Evolutionary conservation across 2,888 invertebrate species (phyloP).

Genomic region (Vesta saturnalis): DNA sequence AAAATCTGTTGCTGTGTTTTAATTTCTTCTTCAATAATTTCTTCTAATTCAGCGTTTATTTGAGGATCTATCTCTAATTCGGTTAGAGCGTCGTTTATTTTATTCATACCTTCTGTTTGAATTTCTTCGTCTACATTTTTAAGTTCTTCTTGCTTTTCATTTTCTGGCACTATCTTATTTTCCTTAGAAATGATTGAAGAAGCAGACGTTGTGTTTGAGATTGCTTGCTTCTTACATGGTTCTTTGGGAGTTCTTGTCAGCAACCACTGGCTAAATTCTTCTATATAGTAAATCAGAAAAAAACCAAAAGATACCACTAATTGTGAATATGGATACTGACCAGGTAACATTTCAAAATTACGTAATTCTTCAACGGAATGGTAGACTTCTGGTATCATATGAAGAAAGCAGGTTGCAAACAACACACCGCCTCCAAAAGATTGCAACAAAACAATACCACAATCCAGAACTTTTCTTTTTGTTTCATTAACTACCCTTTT

Average conservation of each 20-base stretch:
- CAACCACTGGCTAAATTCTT: constrained; percentile 73
- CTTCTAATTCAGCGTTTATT: constrained; percentile 46
- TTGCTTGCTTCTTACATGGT: constrained; percentile 28
- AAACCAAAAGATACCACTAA: constrained; percentile 75
- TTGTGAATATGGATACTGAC: constrained; percentile 63
- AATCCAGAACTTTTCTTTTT: constrained; percentile 55
- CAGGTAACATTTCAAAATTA: constrained; percentile 68
- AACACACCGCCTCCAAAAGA: constrained; percentile 83
- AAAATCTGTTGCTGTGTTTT: constrained; percentile 57
- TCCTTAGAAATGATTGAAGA: constrained; percentile 26
- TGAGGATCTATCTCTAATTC: constrained; percentile 18
- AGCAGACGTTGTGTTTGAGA: constrained; percentile 3
- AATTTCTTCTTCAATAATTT: constrained; percentile 45
- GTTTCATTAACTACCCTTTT: constrained; percentile 53
- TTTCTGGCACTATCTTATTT: constrained; percentile 34
- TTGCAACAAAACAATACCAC: constrained; percentile 58
- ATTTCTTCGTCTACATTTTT: constrained; percentile 38
- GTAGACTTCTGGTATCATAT: constrained; percentile 84
- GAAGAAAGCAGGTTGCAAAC: constrained; percentile 78
- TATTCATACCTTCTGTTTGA: constrained; percentile 45
- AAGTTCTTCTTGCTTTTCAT: not conserved
- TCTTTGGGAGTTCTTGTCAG: constrained; percentile 51
- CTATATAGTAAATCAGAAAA: constrained; percentile 76
- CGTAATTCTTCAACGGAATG: constrained; percentile 59
- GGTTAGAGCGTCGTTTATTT: constrained; percentile 25